A percentile compares a stretch with the other conserved stretches of the same genome.
Conservation (phyloP, 2,113 vertebrate genomes). For the Chaetorhynchus papuensis region DNA sequence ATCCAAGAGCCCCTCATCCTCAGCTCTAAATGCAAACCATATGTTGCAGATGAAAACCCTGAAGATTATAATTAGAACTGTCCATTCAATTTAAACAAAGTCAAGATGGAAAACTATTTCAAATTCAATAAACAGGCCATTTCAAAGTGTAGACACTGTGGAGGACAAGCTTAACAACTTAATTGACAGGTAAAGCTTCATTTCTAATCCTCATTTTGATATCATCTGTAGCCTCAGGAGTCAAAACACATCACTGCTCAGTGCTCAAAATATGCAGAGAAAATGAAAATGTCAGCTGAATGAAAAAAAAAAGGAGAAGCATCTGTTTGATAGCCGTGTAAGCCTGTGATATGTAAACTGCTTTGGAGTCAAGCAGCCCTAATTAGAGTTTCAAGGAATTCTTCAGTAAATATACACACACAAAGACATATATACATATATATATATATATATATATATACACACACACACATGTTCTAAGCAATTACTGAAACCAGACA, state of each 20-base stretch:
- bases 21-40: slow-evolving; percentile 68
- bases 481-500: background rate
- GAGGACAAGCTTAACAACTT: slow-evolving; percentile 46
- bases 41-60: slow-evolving; percentile 59
- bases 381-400: slow-evolving; percentile 20
- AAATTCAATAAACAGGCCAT: slow-evolving; percentile 51
- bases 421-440: background rate
- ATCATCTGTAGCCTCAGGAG: slow-evolving; percentile 56
- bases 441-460: background rate
- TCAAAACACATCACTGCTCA: slow-evolving; percentile 54
- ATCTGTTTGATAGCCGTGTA: slow-evolving; percentile 50
- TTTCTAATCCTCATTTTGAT: slow-evolving; percentile 54
- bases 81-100: slow-evolving; percentile 68
- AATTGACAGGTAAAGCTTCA: slow-evolving; percentile 57
- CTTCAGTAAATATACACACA: slow-evolving; percentile 42
- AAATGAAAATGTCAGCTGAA: slow-evolving; percentile 65
- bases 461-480: background rate
- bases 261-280: slow-evolving; percentile 64
- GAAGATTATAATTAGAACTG: slow-evolving; percentile 70
- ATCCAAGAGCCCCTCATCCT: slow-evolving; percentile 51
- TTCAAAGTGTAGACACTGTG: slow-evolving; percentile 20
- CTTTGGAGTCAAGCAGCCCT: slow-evolving; percentile 37
- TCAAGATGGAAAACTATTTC: slow-evolving; percentile 63
- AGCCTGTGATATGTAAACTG: slow-evolving; percentile 31
- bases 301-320: slow-evolving; percentile 36